Conservation (phyloP, 2,113 vertebrate species). For the Cyprinus carpio region DNA sequence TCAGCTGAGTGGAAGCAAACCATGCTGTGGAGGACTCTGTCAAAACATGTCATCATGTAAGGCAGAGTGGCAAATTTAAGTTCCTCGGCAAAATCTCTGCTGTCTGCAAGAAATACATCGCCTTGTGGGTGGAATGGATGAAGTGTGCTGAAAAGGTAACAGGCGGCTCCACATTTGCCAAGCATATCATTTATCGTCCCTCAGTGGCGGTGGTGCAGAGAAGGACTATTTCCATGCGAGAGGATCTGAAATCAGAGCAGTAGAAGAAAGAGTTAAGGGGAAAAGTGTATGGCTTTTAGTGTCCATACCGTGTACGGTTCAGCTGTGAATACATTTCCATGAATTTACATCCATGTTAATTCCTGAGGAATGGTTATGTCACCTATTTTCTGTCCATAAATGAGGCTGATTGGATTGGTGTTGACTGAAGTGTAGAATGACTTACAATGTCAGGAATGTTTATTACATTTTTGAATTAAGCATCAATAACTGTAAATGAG, state of each 20-base stretch:
- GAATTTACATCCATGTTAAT: not conserved
- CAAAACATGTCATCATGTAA: constrained; percentile 52
- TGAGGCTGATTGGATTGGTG: not conserved
- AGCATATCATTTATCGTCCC: constrained; percentile 50
- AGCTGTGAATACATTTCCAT: not conserved
- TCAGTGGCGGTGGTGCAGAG: not conserved
- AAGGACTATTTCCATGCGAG: not conserved
- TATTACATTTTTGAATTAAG: not conserved
- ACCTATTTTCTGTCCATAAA: not conserved
- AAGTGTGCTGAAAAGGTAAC: constrained; percentile 46
- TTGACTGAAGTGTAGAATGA: not conserved
- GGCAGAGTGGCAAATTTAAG: constrained; percentile 47
- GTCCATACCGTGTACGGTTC: not conserved
- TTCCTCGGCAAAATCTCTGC: not conserved
- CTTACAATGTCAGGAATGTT: not conserved
- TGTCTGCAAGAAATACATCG: not conserved
- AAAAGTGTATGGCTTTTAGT: constrained; percentile 17
- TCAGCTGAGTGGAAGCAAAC: not conserved
- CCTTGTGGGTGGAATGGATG: constrained; percentile 31
- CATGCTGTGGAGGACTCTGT: constrained; percentile 20
- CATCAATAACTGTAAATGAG: constrained; percentile 20
- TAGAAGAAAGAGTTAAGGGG: not conserved
- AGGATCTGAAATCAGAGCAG: constrained; percentile 22
- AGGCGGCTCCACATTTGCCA: constrained; percentile 40
- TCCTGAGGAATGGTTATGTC: not conserved